Evolutionary conservation across 2,888 invertebrate species (phyloP), one percentile per base, ranked within the genome.

Genomic region (Drosophila austrosaltans): DNA sequence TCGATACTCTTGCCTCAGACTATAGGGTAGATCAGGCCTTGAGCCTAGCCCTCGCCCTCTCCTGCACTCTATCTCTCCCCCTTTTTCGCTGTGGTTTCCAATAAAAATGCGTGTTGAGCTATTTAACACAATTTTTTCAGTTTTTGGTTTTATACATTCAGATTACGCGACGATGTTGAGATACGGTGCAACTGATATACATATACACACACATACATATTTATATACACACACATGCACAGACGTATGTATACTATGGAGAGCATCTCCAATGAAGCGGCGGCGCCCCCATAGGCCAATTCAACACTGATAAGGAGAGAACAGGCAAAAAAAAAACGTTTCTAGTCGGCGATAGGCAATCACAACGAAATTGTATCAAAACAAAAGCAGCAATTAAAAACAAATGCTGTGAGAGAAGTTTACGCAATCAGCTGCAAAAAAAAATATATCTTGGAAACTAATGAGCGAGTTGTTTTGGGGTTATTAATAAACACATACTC

Each of bases 331-430:
- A 36, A 12, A 48, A 42, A 32, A 36, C 36, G 36, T 36, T 32
- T 22, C 40, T 63, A 54, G 28, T 36, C 56, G 53, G 30, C 10
- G 16, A 53, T 8, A 36, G 8, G 53, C 39, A 53, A 42, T 67
- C 62, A 59, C 67, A 61, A 60, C 77, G 80, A 85, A 82, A 53
- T 63, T 68, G 82, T 85, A 87, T 78, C 87, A 85, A 85, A 85
- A 85, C 87, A 85, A 87, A 87, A 76, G 68, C 71, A 82, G 63
- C 75, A 84, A 84, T 84, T 83, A 80, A 84, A 87, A 82, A 79
- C 84, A 82, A 83, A 76, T 71, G 69, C 70, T 69, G 59, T 28
- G 57, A 54, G 63, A 54, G 63, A 62, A 10, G 60, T 74, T 74
- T 74, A 72, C 74, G 72, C 72, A 72, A 72, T 72, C 72, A 72